Evolutionary conservation across 2,113 vertebrate genomes (phyloP).

Genomic region (Fulmarus glacialis): DNA sequence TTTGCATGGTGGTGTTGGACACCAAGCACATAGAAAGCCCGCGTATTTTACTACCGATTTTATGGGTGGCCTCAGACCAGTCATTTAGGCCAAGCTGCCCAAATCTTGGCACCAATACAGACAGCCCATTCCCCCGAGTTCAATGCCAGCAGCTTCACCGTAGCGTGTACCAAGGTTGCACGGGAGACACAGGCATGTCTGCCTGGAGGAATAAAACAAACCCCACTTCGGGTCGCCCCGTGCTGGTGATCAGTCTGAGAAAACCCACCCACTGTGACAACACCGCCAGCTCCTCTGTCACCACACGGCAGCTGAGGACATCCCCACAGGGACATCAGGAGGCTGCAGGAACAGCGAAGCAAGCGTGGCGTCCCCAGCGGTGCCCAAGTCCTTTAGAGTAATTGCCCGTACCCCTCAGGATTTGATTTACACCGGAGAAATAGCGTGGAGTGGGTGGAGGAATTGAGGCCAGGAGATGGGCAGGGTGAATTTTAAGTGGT

Average conservation of each 20-base stretch:
- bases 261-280: neutral
- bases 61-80: neutral
- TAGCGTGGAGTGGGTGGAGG: accelerated
- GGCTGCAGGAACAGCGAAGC: neutral
- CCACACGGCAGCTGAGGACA: neutral
- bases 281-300: neutral
- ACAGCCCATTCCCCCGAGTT: accelerated
- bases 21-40: neutral
- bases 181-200: accelerated
- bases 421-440: neutral
- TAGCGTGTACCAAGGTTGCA: neutral
- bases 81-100: neutral
- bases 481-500: neutral
- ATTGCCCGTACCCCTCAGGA: accelerated
- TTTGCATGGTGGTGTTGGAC: neutral
- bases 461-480: neutral
- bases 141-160: neutral
- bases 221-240: too few relatives aligned
- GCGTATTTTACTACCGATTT: neutral
- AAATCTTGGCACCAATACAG: neutral
- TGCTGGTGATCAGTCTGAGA: neutral
- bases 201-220: neutral
- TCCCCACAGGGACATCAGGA: neutral
- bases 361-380: accelerated
- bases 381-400: neutral